Evolutionary conservation across 2,888 invertebrate genomes (phyloP).

Genomic region (Thereva nobilitata): DNA sequence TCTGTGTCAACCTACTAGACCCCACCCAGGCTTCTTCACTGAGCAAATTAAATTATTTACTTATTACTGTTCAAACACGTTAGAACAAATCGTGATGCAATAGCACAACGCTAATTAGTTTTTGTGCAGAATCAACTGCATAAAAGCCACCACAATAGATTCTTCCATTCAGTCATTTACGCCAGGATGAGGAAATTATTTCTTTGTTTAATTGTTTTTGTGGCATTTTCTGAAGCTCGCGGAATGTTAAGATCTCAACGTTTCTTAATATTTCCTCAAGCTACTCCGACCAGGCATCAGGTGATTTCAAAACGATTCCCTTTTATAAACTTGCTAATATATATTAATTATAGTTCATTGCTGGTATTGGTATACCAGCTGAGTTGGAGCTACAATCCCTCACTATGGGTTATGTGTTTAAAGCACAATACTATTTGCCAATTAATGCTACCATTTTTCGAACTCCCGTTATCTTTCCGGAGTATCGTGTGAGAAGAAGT

Average conservation of each 20-base stretch:
- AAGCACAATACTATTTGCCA: conserved; percentile 41
- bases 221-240: too few species aligned
- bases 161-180: too few species aligned
- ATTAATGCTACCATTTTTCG: conserved; percentile 31
- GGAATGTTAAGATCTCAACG: conserved; percentile 25
- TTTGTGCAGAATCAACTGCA: too few species aligned
- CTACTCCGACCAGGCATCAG: conserved; percentile 41
- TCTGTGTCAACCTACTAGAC: too few species aligned
- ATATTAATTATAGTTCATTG: conserved; percentile 35
- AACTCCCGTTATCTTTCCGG: conserved; percentile 11
- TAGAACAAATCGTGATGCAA: too few species aligned
- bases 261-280: conserved; percentile 41
- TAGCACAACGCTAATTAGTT: too few species aligned
- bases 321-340: not conserved
- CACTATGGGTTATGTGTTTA: conserved; percentile 42
- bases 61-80: too few species aligned
- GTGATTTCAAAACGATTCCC: conserved; percentile 16
- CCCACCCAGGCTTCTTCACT: too few species aligned
- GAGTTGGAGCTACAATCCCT: conserved; percentile 40
- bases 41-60: too few species aligned
- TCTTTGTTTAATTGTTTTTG: too few species aligned
- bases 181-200: too few species aligned
- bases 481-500: conserved; percentile 7
- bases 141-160: too few species aligned
- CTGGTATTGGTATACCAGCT: conserved; percentile 42